Base-by-base conservation (phyloP, 2,888 invertebrate genomes). In the Dryobota labecula region DNA sequence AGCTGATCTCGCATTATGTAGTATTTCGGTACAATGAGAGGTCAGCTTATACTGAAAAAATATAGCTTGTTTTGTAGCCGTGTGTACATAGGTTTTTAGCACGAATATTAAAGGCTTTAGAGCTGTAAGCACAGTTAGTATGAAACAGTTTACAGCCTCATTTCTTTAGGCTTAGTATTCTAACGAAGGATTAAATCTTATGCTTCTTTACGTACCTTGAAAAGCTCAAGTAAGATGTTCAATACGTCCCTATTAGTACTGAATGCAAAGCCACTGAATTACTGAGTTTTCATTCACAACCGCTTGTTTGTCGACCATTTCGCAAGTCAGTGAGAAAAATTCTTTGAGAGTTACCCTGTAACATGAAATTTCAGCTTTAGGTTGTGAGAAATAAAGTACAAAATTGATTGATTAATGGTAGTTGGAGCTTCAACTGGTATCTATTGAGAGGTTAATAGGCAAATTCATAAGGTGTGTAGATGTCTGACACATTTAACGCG, bases 241-340 rank as follows among this genome's bases (percentile, higher is more conserved):
- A 57, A 80, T 43, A 30, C 27, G 2, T 1, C 47, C 51, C 30
- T 62, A 57, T 65, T 51, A 51, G 54, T 64, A 41, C 49, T 69
- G 36, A 69, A 75, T 57, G 51, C 45, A 30, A 30, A 47, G 51
- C 30, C 24, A n/a, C 5, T 45, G 41, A 64, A 45, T 72, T 58
- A 47, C 30, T 36, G 30, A 62, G 54, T 62, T 65, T 80, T 69
- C 80, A 68, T 80, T 53, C 57, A 78, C 69, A 67, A 70, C 62
- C 56, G 64, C 79, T 77, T 53, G 57, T 76, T 86, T 83, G 61
- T 49, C 7, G 5, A 75, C 51, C 80, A 78, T 85, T 87, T 89
- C 82, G 83, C 86, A 83, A 76, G 70, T 62, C 53, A 77, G 80
- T 87, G 86, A 78, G 82, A 88, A 86, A 84, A 79, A 78, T 80